Conservation (phyloP, 2,113 vertebrate species). For the Illadopsis cleaveri region DNA sequence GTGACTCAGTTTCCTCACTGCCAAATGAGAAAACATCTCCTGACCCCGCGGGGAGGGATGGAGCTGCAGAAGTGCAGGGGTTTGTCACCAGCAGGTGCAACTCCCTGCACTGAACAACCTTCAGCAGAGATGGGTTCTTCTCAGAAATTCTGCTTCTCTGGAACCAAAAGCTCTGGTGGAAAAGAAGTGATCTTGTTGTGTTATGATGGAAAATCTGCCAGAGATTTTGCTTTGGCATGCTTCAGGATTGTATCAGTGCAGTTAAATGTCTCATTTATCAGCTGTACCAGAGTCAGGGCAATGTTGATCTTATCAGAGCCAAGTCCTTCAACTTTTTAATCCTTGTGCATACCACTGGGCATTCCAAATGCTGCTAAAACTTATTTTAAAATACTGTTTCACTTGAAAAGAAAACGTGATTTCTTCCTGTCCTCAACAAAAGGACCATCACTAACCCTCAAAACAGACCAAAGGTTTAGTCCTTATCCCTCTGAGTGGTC, state of each 20-base stretch:
- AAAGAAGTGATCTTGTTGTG: not conserved
- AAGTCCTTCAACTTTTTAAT: not conserved
- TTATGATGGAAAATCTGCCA: not conserved
- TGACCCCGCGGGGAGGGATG: not conserved
- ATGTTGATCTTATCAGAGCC: not conserved
- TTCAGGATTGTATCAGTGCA: not conserved
- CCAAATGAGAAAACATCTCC: not conserved
- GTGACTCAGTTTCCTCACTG: conserved; percentile 38
- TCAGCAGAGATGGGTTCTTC: not conserved
- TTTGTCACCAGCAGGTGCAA: not conserved
- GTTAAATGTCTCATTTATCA: not conserved
- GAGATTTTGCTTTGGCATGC: not conserved
- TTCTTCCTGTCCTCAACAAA: not conserved
- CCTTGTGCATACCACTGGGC: not conserved
- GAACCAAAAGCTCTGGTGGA: not conserved
- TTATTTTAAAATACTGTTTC: not conserved
- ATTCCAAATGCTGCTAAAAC: not conserved
- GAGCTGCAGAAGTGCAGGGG: not conserved
- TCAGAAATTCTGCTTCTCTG: not conserved
- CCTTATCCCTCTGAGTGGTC: not conserved
- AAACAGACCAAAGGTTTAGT: not conserved
- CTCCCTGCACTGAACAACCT: not conserved
- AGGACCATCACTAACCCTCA: not conserved
- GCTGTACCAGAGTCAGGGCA: not conserved
- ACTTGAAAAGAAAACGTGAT: not conserved